phyloP scores from a whole-genome alignment of 2,888 invertebrate genomes.

The Monoplex corrugatus region DNA sequence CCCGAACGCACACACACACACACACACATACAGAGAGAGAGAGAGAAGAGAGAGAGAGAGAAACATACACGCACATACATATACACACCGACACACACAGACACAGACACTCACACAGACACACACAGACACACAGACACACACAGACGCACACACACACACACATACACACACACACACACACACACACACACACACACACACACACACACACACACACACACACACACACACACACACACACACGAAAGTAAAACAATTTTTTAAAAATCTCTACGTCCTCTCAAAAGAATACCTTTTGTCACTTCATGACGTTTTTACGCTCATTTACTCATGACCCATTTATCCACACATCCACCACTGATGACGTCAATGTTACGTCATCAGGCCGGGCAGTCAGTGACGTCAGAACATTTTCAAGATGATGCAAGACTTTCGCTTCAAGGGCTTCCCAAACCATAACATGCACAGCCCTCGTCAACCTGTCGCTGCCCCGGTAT shows the following conservation, averaged over 20 bases:
- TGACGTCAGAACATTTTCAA: background rate
- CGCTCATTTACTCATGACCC: too few relatives aligned
- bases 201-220: constrained; percentile 34
- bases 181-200: background rate
- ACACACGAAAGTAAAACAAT: background rate
- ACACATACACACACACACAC: constrained; percentile 25
- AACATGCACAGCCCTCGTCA: constrained; percentile 56
- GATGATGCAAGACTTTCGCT: constrained; percentile 55
- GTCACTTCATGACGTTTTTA: background rate
- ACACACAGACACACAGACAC: background rate
- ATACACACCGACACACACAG: constrained; percentile 15
- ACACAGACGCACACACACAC: background rate
- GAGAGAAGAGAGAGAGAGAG: too few relatives aligned
- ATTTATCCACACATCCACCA: background rate
- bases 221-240: constrained; percentile 21
- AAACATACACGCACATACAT: background rate
- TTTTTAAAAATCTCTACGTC: background rate
- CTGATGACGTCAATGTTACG: background rate
- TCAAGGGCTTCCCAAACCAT: constrained; percentile 57
- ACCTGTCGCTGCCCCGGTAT: constrained; percentile 35
- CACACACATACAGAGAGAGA: constrained; percentile 14
- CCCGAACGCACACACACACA: background rate
- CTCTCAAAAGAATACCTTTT: background rate
- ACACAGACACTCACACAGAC: background rate
- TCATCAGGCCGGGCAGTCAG: constrained; percentile 5